Evolutionary conservation across 2,113 vertebrate species (phyloP).

Genomic region (Emydura subglobosa): DNA sequence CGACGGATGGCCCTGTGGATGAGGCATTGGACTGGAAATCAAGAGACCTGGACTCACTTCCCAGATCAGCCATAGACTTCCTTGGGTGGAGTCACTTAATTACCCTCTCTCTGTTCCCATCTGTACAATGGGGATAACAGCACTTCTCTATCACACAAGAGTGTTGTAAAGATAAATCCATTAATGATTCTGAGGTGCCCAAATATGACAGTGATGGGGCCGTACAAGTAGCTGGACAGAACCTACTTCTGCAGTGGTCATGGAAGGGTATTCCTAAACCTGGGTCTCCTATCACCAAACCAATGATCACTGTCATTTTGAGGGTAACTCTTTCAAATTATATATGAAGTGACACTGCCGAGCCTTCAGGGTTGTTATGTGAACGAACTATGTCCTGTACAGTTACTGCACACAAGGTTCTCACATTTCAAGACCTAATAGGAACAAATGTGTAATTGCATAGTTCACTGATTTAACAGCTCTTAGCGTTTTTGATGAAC

Average conservation of each 20-base stretch:
- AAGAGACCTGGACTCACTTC: background rate
- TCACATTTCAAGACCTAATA: constrained; percentile 27
- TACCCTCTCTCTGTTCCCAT: rapidly evolving
- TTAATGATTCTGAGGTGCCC: background rate
- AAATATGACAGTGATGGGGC: background rate
- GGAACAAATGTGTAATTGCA: constrained; percentile 43
- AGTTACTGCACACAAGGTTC: background rate
- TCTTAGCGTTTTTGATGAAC: constrained; percentile 63
- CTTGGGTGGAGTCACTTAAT: background rate
- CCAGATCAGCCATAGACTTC: background rate
- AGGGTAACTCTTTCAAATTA: background rate
- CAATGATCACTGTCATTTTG: rapidly evolving
- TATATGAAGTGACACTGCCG: background rate
- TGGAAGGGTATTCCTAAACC: background rate
- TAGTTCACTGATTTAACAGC: constrained; percentile 55
- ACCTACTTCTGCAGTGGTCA: background rate
- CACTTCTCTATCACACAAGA: background rate
- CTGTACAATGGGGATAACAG: background rate
- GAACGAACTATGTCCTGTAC: background rate
- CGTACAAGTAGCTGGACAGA: background rate
- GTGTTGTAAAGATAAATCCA: background rate
- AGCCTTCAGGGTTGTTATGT: background rate
- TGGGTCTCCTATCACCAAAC: background rate
- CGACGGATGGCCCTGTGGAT: background rate
- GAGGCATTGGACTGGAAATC: background rate